Conservation (phyloP, 2,888 invertebrate genomes). For the Barypeithes pellucidus region DNA sequence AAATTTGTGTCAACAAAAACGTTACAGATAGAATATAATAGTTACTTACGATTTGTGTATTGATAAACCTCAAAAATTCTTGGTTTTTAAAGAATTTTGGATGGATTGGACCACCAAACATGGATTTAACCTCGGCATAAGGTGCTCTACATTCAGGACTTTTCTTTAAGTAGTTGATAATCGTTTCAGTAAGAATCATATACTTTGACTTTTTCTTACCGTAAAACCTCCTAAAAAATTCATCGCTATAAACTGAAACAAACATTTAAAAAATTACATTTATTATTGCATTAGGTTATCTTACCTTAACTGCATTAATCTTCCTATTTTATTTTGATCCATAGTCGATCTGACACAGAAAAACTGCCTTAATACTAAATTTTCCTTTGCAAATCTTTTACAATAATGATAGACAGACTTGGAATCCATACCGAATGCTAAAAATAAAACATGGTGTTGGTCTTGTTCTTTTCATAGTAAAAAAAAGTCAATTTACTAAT, state of each 20-base stretch:
- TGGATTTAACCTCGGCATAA: conserved; percentile 71
- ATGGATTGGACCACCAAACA: conserved; percentile 61
- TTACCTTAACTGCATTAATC: conserved; percentile 75
- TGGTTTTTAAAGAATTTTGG: conserved; percentile 73
- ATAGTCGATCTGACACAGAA: conserved; percentile 72
- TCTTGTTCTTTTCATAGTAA: too few species aligned
- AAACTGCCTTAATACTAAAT: conserved; percentile 77
- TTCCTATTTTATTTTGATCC: conserved; percentile 69
- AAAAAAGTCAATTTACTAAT: too few species aligned
- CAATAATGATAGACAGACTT: conserved; percentile 78
- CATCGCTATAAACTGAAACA: not conserved
- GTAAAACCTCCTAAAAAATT: conserved; percentile 73
- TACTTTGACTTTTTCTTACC: conserved; percentile 74
- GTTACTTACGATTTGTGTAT: conserved; percentile 68
- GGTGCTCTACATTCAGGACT: conserved; percentile 74
- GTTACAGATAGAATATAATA: not conserved
- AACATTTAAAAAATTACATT: not conserved
- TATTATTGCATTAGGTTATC: too few species aligned
- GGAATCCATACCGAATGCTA: conserved; percentile 74
- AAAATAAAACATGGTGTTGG: conserved; percentile 13
- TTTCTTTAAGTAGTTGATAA: conserved; percentile 73
- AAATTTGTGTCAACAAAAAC: too few species aligned
- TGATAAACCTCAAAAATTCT: conserved; percentile 73
- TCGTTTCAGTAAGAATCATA: conserved; percentile 72
- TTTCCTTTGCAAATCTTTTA: conserved; percentile 75